Percentiles rank a stretch among this genome's conserved stretches.
Conservation (phyloP, 2,797 vertebrate genomes). For the Bovichtus variegatus region DNA sequence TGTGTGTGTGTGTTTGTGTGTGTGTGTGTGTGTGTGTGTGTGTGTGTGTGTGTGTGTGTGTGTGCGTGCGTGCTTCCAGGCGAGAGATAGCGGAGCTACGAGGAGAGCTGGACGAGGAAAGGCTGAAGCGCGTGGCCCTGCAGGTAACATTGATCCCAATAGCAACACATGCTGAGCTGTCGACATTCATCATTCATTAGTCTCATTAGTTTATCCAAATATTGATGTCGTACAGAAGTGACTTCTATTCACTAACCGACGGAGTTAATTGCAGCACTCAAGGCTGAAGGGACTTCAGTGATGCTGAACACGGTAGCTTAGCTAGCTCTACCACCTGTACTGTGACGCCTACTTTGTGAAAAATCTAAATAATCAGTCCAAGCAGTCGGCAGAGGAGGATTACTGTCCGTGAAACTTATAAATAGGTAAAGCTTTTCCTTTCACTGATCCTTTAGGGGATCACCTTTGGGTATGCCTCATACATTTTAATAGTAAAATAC, state of each 20-base stretch:
- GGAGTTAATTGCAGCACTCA: neutral
- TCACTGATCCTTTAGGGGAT: too few species aligned
- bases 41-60: too few species aligned
- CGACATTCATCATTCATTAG: conserved; percentile 31
- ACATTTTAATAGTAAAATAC: too few species aligned
- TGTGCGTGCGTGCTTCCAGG: conserved; percentile 79
- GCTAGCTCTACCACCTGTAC: too few species aligned
- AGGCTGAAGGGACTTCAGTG: neutral
- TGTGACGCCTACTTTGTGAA: too few species aligned
- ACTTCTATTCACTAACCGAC: neutral
- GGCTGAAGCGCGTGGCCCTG: conserved; percentile 86
- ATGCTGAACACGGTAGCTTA: neutral
- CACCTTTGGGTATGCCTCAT: too few species aligned
- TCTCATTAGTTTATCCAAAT: conserved; percentile 20
- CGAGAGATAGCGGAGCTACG: conserved; percentile 92
- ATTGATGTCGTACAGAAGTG: conserved; percentile 32
- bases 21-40: too few species aligned
- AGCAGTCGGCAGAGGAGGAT: too few species aligned
- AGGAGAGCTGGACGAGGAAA: conserved; percentile 93
- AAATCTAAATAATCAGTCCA: too few species aligned
- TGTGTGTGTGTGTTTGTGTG: too few species aligned
- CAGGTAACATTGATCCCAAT: conserved; percentile 86
- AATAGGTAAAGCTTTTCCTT: too few species aligned
- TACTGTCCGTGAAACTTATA: too few species aligned
- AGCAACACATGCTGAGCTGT: conserved; percentile 46